phyloP scores from a whole-genome alignment of 2,888 invertebrate genomes.

The Scaptomyza parva region DNA sequence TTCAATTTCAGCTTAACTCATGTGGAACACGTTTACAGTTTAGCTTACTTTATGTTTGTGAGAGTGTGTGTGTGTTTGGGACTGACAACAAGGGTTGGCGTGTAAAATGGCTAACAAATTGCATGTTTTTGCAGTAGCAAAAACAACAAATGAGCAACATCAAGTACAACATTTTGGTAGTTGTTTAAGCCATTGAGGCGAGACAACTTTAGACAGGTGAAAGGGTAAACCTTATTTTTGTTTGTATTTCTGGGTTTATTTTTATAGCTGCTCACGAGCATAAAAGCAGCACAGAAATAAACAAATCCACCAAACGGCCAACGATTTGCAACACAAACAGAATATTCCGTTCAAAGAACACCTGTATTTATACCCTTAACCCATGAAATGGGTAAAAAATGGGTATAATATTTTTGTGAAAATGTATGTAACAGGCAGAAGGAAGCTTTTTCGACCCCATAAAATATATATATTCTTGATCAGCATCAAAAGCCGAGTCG shows the following conservation, averaged over 20 bases:
- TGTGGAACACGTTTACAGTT: slow-evolving; percentile 36
- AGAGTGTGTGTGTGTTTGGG: slow-evolving; percentile 23
- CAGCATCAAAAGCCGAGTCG: no score
- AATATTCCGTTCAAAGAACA: not conserved
- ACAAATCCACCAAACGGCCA: slow-evolving; percentile 74
- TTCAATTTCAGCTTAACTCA: slow-evolving; percentile 58
- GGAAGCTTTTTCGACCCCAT: no score
- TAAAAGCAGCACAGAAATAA: slow-evolving; percentile 61
- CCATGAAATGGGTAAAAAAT: no score
- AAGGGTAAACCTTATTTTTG: not conserved
- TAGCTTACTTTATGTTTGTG: slow-evolving; percentile 10
- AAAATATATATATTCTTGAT: no score
- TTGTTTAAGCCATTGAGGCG: slow-evolving; percentile 58
- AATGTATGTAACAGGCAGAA: no score
- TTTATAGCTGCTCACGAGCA: slow-evolving; percentile 43
- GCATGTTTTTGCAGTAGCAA: slow-evolving; percentile 60
- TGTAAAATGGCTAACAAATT: slow-evolving; percentile 78
- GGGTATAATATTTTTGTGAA: no score
- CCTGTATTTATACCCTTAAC: no score
- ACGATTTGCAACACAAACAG: slow-evolving; percentile 40
- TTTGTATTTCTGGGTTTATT: slow-evolving; percentile 16
- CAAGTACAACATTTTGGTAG: slow-evolving; percentile 62
- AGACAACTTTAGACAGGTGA: slow-evolving; percentile 49
- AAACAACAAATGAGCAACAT: slow-evolving; percentile 61
- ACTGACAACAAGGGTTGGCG: slow-evolving; percentile 52